Conservation (phyloP, 2,888 invertebrate genomes). For the Hecatera dysodea region DNA sequence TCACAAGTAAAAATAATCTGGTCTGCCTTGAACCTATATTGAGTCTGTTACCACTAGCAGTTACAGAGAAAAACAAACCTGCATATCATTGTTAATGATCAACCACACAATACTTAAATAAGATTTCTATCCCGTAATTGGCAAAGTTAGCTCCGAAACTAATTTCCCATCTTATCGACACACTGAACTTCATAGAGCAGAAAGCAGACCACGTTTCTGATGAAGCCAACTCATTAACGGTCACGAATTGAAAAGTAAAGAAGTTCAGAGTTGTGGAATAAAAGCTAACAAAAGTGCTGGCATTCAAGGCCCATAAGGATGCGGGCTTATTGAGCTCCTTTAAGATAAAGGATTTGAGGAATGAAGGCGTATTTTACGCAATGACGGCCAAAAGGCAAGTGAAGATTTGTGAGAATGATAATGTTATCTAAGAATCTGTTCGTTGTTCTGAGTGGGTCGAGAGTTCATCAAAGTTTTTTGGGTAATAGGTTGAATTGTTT, state of each 20-base stretch:
- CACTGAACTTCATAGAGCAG: conserved; percentile 30
- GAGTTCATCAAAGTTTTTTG: conserved; percentile 53
- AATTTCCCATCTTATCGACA: conserved; percentile 39
- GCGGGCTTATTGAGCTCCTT: conserved; percentile 55
- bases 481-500: conserved; percentile 29
- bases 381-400: conserved; percentile 50
- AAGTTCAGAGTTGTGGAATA: conserved; percentile 59
- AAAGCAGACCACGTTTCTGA: conserved; percentile 46
- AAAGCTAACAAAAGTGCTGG: conserved; percentile 63
- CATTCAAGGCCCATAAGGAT: conserved; percentile 46
- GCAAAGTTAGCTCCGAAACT: conserved; percentile 12
- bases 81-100: conserved; percentile 2
- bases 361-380: conserved; percentile 51
- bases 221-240: conserved; percentile 67
- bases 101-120: conserved; percentile 17
- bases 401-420: conserved; percentile 53
- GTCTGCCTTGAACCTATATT: neutral
- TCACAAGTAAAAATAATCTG: neutral
- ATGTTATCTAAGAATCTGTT: conserved; percentile 48
- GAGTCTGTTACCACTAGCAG: neutral
- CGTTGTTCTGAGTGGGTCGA: conserved; percentile 38
- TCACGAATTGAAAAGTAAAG: conserved; percentile 64
- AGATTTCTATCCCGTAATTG: conserved; percentile 23
- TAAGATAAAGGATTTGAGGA: conserved; percentile 60
- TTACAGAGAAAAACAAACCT: neutral